Evolutionary conservation across 2,888 invertebrate species (phyloP).

Genomic region (Leptinotarsa haldemani): DNA sequence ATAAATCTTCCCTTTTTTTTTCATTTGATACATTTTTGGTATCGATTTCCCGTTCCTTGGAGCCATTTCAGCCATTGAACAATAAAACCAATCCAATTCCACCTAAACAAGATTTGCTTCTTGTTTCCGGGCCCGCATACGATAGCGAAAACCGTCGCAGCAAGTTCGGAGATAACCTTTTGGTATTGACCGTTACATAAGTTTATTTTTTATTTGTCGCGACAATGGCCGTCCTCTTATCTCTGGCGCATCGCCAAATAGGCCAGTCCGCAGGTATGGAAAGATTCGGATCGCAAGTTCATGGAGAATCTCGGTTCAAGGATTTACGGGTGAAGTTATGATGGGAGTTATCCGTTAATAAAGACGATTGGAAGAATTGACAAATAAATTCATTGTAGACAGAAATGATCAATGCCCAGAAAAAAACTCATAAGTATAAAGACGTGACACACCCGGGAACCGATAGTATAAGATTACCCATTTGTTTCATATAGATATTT

Average conservation of each 20-base stretch:
- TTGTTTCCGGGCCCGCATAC: slow-evolving; percentile 35
- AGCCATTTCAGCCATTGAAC: slow-evolving; percentile 25
- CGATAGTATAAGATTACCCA: too few species aligned
- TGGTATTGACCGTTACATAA: slow-evolving; percentile 45
- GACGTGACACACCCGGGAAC: too few species aligned
- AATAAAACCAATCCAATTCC: slow-evolving; percentile 36
- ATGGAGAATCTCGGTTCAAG: slow-evolving; percentile 1
- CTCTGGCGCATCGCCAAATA: slow-evolving; percentile 39
- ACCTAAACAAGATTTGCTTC: slow-evolving; percentile 41
- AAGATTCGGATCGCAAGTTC: slow-evolving; percentile 16
- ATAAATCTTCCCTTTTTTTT: slow-evolving; percentile 1
- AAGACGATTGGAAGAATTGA: too few species aligned
- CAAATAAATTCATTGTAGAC: too few species aligned
- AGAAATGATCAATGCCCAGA: too few species aligned
- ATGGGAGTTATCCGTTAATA: not conserved
- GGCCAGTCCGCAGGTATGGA: slow-evolving; percentile 32
- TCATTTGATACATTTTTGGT: slow-evolving; percentile 1
- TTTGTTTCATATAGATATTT: too few species aligned
- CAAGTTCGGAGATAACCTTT: slow-evolving; percentile 39
- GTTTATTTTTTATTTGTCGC: slow-evolving; percentile 44
- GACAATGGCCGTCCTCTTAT: slow-evolving; percentile 28
- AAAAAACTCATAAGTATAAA: too few species aligned
- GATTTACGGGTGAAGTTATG: not conserved
- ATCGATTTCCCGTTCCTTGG: slow-evolving; percentile 19
- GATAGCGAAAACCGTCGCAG: slow-evolving; percentile 30